Conservation (phyloP, 2,113 vertebrate species). For the Jaculus jaculus region DNA sequence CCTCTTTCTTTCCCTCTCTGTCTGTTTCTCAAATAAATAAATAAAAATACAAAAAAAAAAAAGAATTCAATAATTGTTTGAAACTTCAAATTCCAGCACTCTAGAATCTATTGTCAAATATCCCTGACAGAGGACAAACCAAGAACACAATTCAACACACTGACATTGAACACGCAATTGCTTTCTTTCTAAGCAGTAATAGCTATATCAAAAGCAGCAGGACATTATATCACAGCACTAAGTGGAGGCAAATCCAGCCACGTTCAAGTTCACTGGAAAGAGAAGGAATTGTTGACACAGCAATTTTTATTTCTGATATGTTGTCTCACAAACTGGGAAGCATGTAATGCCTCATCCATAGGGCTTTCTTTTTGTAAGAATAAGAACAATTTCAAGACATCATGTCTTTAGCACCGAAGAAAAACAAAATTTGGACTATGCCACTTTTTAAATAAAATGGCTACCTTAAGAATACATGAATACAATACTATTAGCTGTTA, state of each 20-base stretch:
- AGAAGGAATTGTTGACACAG: constrained; percentile 49
- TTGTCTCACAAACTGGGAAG: neutral
- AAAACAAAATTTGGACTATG: neutral
- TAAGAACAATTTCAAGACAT: rapidly evolving
- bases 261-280: constrained; percentile 34
- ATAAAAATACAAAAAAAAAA: too few relatives aligned
- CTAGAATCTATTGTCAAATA: neutral
- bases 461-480: neutral
- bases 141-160: neutral
- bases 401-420: neutral
- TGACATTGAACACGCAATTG: constrained; percentile 36
- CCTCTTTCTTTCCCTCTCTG: too few relatives aligned
- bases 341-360: neutral
- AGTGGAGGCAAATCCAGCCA: neutral
- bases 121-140: neutral
- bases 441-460: neutral
- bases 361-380: neutral
- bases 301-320: constrained; percentile 46
- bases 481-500: neutral
- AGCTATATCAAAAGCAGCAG: constrained; percentile 36
- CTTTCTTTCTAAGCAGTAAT: constrained; percentile 24
- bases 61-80: constrained; percentile 8
- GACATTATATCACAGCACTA: neutral
- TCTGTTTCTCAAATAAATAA: too few relatives aligned
- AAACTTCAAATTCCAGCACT: neutral